phyloP scores from a whole-genome alignment of 2,797 vertebrate species.

The Mastacembelus armatus region DNA sequence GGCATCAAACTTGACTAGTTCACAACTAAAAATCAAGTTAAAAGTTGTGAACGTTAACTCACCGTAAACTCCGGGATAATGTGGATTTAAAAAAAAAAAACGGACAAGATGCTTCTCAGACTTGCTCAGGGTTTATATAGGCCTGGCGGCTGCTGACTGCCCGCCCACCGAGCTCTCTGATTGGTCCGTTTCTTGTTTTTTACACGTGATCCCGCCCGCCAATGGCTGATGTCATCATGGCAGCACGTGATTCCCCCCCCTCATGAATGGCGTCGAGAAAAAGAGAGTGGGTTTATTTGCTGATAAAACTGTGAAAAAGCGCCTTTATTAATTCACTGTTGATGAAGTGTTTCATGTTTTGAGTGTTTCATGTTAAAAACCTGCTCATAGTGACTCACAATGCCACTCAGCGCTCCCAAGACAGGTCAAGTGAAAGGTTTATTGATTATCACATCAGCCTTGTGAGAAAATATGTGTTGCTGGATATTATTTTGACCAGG shows the following conservation, averaged over 20 bases:
- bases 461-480: background rate
- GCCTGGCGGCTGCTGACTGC: background rate
- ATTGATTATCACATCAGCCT: background rate
- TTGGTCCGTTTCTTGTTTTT: constrained; percentile 68
- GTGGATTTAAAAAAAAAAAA: background rate
- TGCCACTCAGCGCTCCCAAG: background rate
- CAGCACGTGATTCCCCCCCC: constrained; percentile 77
- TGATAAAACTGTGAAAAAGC: background rate
- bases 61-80: constrained; percentile 11
- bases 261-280: background rate
- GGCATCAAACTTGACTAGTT: accelerated
- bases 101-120: accelerated
- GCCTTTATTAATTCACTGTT: background rate
- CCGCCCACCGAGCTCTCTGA: constrained; percentile 48
- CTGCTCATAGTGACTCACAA: background rate
- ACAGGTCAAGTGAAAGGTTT: background rate
- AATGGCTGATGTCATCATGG: background rate
- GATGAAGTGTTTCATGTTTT: too few relatives aligned
- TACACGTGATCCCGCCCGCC: constrained; percentile 9
- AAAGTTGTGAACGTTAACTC: constrained; percentile 7
- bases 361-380: background rate
- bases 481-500: background rate
- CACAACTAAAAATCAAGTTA: accelerated
- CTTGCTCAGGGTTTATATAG: constrained; percentile 73
- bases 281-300: background rate